These are phyloP conservation scores for Notodonta ziczac DNA, from an alignment of 2,888 invertebrate species.

Conservation along the genomic window DNA sequence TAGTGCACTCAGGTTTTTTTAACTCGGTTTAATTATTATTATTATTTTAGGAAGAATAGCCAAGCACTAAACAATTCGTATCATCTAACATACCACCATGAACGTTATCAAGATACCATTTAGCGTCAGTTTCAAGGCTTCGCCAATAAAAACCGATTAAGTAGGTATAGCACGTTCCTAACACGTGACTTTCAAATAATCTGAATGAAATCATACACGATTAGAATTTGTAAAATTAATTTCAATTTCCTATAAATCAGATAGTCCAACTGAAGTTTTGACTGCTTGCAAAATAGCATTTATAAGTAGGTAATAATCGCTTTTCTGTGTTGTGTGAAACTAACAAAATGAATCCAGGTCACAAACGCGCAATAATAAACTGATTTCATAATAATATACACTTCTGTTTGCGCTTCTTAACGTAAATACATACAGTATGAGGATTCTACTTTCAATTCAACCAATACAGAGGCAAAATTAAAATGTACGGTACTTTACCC, in stretches of 20 bases:
- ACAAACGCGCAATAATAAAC: background rate
- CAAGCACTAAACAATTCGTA: no score
- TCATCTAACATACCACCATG: slow-evolving; percentile 3
- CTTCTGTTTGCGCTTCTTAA: background rate
- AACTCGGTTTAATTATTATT: no score
- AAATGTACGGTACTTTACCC: no score
- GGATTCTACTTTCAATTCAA: no score
- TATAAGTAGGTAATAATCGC: background rate
- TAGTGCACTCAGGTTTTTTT: no score
- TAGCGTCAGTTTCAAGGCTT: slow-evolving; percentile 36
- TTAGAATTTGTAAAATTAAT: background rate
- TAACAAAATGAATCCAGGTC: background rate
- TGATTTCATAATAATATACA: background rate
- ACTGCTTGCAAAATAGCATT: background rate
- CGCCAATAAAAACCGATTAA: slow-evolving; percentile 25
- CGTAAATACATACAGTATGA: no score
- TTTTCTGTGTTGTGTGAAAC: background rate
- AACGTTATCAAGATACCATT: slow-evolving; percentile 20
- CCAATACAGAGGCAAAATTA: no score
- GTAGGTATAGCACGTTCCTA: slow-evolving; percentile 24
- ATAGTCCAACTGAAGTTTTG: background rate
- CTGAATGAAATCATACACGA: background rate
- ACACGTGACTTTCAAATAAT: slow-evolving; percentile 6
- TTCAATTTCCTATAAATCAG: background rate
- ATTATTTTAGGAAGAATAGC: no score